Percentiles rank a stretch among this genome's conserved stretches.
Evolutionary conservation across 53 echinoderm and acorn worm genomes (phyloP).

Genomic region (Hippasteria phrygiana): DNA sequence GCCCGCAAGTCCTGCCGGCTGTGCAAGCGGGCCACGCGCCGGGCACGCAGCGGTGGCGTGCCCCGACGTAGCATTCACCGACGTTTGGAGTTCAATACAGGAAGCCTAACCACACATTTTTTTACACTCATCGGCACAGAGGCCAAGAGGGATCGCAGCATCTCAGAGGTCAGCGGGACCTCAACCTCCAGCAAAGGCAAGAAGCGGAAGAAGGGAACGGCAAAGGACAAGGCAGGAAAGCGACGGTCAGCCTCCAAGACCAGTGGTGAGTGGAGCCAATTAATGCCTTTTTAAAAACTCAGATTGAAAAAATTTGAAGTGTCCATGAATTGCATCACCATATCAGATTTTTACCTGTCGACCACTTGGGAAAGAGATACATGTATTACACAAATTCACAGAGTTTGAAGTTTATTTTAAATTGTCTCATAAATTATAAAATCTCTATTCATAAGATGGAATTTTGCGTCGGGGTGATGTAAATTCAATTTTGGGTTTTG

Average conservation of each 20-base stretch:
- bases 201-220: constrained; percentile 78
- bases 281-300: too few species aligned
- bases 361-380: too few species aligned
- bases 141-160: constrained; percentile 62
- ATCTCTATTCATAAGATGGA: too few species aligned
- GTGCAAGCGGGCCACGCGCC: not conserved
- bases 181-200: constrained; percentile 83
- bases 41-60: not conserved
- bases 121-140: constrained; percentile 59
- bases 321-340: too few species aligned
- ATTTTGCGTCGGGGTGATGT: too few species aligned
- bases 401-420: too few species aligned
- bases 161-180: constrained; percentile 80
- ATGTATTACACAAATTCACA: too few species aligned
- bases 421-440: too few species aligned
- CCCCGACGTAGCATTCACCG: constrained; percentile 21
- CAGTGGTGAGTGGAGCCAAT: constrained; percentile 73
- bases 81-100: constrained; percentile 35
- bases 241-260: constrained; percentile 77
- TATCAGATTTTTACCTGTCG: too few species aligned
- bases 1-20: constrained; percentile 35
- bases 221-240: constrained; percentile 72
- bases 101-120: constrained; percentile 31
- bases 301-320: too few species aligned
- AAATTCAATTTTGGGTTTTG: too few species aligned